Base-by-base conservation (phyloP, 2,113 vertebrate species). In the Rhabdomys dilectus region DNA sequence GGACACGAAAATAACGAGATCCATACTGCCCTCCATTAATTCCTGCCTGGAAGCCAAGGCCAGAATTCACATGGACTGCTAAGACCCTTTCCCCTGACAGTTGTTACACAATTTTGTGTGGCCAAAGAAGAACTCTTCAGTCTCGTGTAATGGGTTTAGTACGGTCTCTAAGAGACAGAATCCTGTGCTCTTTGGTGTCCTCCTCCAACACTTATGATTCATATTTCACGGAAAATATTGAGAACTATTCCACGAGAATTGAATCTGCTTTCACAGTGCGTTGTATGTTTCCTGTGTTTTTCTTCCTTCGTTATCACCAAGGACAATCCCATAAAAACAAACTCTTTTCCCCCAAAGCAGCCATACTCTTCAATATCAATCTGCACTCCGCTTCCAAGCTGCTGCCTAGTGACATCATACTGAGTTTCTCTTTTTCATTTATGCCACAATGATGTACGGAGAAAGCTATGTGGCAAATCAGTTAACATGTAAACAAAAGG, bases 161-260 rank as follows among this genome's bases (percentile, higher is more conserved):
- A 24, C 42, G 68, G 51, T 48, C 68, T 94, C 81, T 75, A 42
- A 91, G 64, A 21, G 62, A 94, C 76, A 90, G 92, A 60, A 58
- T 82, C 81, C 66, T n/a, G 15, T 92, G 93, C 94, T 70, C 87
- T 96, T 91, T 45, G 81, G 17, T 72, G 70, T 53, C 89, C 95
- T 11, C 62, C 84, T 76, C 84, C 73, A 93, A 97, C 94, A 96
- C 68, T 91, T 91, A 48, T 96, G 95, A 97, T 91, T 98, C 97
- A 97, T 75, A 85, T 70, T 95, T 93, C 91, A 86, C 64, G 96
- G 91, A 95, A 98, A 96, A 93, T 93, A 95, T 64, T 98, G 87
- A 97, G 97, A 98, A 98, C 96, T 96, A 95, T 31, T 96, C 95
- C 95, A 97, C 96, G 93, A 89, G 96, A 96, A 91, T 82, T 94